Evolutionary conservation across 2,113 vertebrate species (phyloP).

Genomic region (Hippoglossus stenolepis): DNA sequence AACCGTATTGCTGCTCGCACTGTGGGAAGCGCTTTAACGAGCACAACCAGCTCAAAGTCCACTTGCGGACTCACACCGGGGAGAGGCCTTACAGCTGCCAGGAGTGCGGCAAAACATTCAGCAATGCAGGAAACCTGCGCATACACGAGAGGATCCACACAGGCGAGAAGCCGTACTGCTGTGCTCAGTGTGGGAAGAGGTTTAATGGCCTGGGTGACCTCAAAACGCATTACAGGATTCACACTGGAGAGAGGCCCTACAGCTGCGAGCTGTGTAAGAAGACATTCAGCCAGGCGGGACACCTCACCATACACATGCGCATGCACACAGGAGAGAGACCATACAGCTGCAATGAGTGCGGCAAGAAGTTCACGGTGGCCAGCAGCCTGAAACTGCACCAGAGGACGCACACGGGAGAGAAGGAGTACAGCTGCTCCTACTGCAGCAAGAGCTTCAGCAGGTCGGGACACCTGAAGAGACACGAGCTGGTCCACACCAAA

Average conservation of each 20-base stretch:
- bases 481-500: conserved; percentile 81
- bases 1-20: conserved; percentile 77
- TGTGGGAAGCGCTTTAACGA: conserved; percentile 80
- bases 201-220: conserved; percentile 80
- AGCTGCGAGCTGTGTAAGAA: conserved; percentile 80
- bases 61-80: conserved; percentile 81
- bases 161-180: conserved; percentile 80
- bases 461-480: conserved; percentile 79
- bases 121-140: conserved; percentile 77
- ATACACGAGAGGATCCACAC: conserved; percentile 83
- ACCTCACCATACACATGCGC: conserved; percentile 83
- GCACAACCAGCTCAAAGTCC: conserved; percentile 83
- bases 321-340: conserved; percentile 83
- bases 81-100: conserved; percentile 79
- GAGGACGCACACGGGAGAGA: conserved; percentile 81
- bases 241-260: conserved; percentile 83
- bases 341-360: conserved; percentile 78
- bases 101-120: conserved; percentile 79
- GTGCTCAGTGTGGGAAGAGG: conserved; percentile 80
- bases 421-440: conserved; percentile 75
- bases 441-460: conserved; percentile 82
- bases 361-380: conserved; percentile 80
- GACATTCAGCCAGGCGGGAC: conserved; percentile 82
- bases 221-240: conserved; percentile 80
- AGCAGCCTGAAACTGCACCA: conserved; percentile 83